Conservation (phyloP, 2,888 invertebrate genomes). For the Dasypolia templi region DNA sequence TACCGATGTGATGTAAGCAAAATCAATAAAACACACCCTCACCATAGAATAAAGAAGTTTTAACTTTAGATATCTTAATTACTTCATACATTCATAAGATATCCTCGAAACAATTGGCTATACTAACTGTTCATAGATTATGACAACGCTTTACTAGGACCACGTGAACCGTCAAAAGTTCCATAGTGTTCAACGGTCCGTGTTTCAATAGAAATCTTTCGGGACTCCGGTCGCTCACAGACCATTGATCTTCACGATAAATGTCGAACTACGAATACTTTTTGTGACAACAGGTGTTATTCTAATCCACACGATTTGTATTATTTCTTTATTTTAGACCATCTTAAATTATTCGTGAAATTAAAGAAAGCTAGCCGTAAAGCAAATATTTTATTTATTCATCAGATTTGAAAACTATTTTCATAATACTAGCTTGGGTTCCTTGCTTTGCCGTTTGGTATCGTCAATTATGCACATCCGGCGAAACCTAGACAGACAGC, state of each 20-base stretch:
- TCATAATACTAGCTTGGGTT: slow-evolving; percentile 1
- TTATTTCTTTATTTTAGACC: slow-evolving; percentile 36
- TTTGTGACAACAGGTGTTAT: slow-evolving; percentile 46
- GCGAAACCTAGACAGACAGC: background rate
- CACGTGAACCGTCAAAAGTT: slow-evolving; percentile 50
- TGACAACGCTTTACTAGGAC: slow-evolving; percentile 5
- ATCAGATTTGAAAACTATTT: slow-evolving; percentile 37
- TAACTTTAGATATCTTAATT: slow-evolving; percentile 33
- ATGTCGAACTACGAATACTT: slow-evolving; percentile 51
- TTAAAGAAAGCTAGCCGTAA: slow-evolving; percentile 35
- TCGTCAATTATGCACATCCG: background rate
- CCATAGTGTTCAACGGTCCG: slow-evolving; percentile 57
- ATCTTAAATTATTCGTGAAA: slow-evolving; percentile 59
- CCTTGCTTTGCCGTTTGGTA: background rate
- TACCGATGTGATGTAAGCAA: slow-evolving; percentile 23
- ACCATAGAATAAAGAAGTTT: slow-evolving; percentile 19
- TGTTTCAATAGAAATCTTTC: slow-evolving; percentile 56
- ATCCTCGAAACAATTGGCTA: background rate
- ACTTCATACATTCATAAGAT: slow-evolving; percentile 29
- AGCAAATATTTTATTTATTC: slow-evolving; percentile 41
- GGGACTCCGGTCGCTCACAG: slow-evolving; percentile 46
- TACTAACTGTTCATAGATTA: background rate
- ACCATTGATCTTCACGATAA: slow-evolving; percentile 70
- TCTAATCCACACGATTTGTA: slow-evolving; percentile 53
- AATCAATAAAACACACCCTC: slow-evolving; percentile 10